Evolutionary conservation across 1,140 invertebrate species (phyloP), one percentile per base, ranked within the genome.

Genomic region (Hyposmocoma kahamanoa): DNA sequence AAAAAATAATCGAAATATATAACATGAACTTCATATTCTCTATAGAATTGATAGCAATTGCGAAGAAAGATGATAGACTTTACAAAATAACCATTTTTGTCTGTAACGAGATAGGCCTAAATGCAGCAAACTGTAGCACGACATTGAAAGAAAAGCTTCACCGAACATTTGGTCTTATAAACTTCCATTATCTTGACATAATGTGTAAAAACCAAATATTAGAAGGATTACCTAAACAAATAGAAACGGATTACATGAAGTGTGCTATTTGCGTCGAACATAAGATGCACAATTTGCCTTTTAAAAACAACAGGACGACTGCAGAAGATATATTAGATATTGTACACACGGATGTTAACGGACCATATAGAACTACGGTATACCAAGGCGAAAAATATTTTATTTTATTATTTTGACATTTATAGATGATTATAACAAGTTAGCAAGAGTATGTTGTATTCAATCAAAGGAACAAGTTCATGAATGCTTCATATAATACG

Each of bases 151-250:
- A 76, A 39, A 76, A 70, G 64, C 66, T 53, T 56, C 70, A 76
- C 43, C 50, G 62, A 34, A 50, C 62, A 57, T 47, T 67, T 46
- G 62, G 67, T 19, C 72, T 75, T 69, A 54, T 73, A 38, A 71
- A 75, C 43, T 72, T 76, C 54, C 49, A 66, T 38, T 59, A 69
- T 52, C 67, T 74, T 48, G 57, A 73, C 48, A 62, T 58, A 22
- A 52, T 73, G 39, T 50, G 61, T 22, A 65, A 62, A 54, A 52
- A 70, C 60, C 55, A 67, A 55, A 57, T 59, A 63, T 44, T 71
- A 26, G 39, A 61, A 3, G 62, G 64, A 50, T 62, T 64, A 56
- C 63, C 61, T 39, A 52, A 62, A 43, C 61, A 73, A 41, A 63
- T 64, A 50, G 76, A 80, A 67, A 56, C 3, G 18, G 54, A 8